Evolutionary conservation across 2,888 invertebrate species (phyloP).

Genomic region (Allygus modestus): DNA sequence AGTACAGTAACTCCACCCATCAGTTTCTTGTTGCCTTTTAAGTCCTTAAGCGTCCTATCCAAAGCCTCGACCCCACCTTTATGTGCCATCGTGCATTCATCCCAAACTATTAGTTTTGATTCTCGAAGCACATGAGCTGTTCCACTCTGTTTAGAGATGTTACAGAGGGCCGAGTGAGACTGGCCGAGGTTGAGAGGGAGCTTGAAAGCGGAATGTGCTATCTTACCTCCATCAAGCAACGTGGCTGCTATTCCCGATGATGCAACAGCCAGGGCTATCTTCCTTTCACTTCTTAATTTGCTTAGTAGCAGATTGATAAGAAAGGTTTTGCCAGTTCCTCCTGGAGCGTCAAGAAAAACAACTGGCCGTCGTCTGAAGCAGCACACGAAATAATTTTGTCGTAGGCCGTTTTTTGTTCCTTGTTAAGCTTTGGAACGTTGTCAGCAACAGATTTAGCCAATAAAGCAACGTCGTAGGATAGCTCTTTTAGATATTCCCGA

Average conservation of each 20-base stretch:
- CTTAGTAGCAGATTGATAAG: constrained; percentile 11
- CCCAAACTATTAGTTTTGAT: constrained; percentile 43
- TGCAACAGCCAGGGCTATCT: constrained; percentile 32
- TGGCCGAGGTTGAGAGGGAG: constrained; percentile 25
- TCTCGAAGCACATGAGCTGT: constrained; percentile 10
- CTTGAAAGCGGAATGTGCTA: constrained; percentile 45
- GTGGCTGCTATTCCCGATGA: constrained; percentile 24
- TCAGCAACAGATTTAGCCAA: constrained; percentile 11
- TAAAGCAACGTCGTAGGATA: neutral
- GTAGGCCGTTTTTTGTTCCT: constrained; percentile 6
- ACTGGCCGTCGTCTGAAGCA: neutral
- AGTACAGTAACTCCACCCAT: constrained; percentile 45
- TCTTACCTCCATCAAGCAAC: constrained; percentile 11
- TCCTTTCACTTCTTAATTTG: constrained; percentile 11
- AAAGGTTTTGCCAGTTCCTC: constrained; percentile 48
- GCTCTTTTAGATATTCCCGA: constrained; percentile 10
- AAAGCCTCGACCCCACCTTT: constrained; percentile 30
- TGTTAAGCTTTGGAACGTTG: constrained; percentile 26
- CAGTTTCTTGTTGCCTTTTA: neutral
- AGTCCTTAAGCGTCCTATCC: constrained; percentile 37
- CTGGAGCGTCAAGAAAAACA: constrained; percentile 50
- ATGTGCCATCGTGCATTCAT: constrained; percentile 46
- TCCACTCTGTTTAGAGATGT: constrained; percentile 22
- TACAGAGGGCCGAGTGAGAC: neutral
- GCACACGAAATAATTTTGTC: neutral